These are phyloP conservation scores for Albula goreensis DNA, from an alignment of 2,113 vertebrate species.

Conservation along the genomic window DNA sequence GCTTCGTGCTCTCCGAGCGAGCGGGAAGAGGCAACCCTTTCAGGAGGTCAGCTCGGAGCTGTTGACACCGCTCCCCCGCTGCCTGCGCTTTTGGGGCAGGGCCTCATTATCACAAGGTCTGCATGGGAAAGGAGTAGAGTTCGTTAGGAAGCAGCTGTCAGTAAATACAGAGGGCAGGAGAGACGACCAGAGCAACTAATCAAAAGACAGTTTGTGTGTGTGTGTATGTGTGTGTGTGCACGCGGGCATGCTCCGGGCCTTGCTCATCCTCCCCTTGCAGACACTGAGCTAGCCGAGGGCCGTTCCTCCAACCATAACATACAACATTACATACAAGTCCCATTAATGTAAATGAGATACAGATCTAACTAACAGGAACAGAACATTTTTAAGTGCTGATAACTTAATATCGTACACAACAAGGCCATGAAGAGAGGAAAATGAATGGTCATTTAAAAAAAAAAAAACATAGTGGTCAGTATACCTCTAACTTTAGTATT, in stretches of 20 bases:
- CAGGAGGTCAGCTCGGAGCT: conserved; percentile 70
- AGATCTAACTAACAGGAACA: not conserved
- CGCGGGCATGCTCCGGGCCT: conserved; percentile 45
- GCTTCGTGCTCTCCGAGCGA: conserved; percentile 58
- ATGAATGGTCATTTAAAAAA: not conserved
- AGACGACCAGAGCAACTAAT: conserved; percentile 54
- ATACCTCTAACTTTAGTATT: too few species aligned
- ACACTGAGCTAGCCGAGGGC: not conserved
- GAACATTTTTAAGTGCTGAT: not conserved
- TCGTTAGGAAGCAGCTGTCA: conserved; percentile 73
- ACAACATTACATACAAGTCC: not conserved
- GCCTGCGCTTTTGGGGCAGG: conserved; percentile 64
- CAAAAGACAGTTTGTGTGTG: conserved; percentile 50
- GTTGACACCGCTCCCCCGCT: conserved; percentile 70
- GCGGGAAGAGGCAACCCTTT: conserved; percentile 59
- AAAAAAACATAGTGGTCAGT: too few species aligned
- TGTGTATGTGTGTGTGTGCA: not conserved
- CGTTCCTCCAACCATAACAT: not conserved
- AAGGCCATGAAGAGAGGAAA: not conserved
- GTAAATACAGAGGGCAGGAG: conserved; percentile 60
- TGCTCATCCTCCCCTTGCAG: conserved; percentile 45
- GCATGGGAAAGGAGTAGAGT: conserved; percentile 64
- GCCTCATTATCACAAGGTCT: conserved; percentile 70
- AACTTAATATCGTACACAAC: not conserved
- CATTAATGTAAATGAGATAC: not conserved